Base-by-base conservation (phyloP, 1,140 invertebrate species). In the Drosophila lini region DNA sequence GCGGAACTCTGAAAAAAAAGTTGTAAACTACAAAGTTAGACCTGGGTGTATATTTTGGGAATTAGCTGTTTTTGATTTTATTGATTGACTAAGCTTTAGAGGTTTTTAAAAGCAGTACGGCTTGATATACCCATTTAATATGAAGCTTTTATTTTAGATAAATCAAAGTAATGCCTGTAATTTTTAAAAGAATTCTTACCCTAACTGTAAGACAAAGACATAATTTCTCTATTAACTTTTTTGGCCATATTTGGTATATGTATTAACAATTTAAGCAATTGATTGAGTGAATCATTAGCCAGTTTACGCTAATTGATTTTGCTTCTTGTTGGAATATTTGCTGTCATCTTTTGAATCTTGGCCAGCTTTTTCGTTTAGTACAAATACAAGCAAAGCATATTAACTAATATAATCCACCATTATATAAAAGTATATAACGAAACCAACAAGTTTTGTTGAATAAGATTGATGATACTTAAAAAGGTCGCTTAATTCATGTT, bases 241-340 rank as follows among this genome's bases (percentile, higher is more conserved):
- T 58, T 19, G 11, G 9, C 1, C 13, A 48, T 11, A 48, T 50
- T 16, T 16, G 3, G 9, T 13, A 32, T 32, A 10, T 41, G 16
- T 11, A n/a, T 58, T 40, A 22, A 25, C 5, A 11, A 45, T 68
- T 11, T 13, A 59, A 38, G 15, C 22, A 47, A 45, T 36, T 44
- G 22, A 38, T 45, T 15, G 45, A 64, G 25, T 45, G 36, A 57
- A 47, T 57, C 28, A 57, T 70, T 71, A 58, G 50, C 36, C 16
- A 22, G 9, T 19, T 10, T n/a, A 16, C 68, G 41, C 19, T 70
- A 56, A 70, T 64, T 68, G 32, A 38, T 34, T 32, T 32, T 10
- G 36, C n/a, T 45, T 15, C n/a, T 16, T 55, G 16, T 55, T 41
- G 13, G 32, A 16, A n/a, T 44, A 31, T 69, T 69, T 16, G 22